Evolutionary conservation across 2,888 invertebrate species (phyloP).

Genomic region (Euplagia quadripunctaria): DNA sequence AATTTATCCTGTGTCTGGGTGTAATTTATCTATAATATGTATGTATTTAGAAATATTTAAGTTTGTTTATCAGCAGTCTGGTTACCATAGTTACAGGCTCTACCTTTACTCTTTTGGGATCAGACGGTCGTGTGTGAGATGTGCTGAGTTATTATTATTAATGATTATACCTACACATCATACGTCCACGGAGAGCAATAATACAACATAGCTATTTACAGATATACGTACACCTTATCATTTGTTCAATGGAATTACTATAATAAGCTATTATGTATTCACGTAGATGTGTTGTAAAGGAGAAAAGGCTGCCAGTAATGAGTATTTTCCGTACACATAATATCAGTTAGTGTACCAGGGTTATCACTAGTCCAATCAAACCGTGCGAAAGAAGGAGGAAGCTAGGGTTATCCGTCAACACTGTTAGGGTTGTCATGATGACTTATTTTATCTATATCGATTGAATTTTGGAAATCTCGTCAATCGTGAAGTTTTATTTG

Average conservation of each 20-base stretch:
- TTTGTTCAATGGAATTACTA: not conserved
- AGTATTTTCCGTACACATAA: constrained; percentile 13
- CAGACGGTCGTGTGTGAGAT: too few species aligned
- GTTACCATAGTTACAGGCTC: too few species aligned
- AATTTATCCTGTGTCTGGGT: too few species aligned
- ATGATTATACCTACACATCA: too few species aligned
- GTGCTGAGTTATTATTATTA: too few species aligned
- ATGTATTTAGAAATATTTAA: too few species aligned
- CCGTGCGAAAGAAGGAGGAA: not conserved
- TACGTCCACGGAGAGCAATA: not conserved
- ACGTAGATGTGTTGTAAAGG: constrained; percentile 7
- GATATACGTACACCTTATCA: not conserved
- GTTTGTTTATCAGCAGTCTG: too few species aligned
- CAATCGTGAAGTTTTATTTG: too few species aligned
- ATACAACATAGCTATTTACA: not conserved
- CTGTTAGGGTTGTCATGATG: not conserved
- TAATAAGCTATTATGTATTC: constrained; percentile 5
- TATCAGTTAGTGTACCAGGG: constrained; percentile 6
- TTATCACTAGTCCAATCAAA: constrained; percentile 16
- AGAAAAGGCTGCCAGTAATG: constrained; percentile 12
- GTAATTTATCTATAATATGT: too few species aligned
- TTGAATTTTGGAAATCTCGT: too few species aligned
- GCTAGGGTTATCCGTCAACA: constrained; percentile 7
- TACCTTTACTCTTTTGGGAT: too few species aligned
- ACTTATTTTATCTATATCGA: too few species aligned